Evolutionary conservation across 2,113 vertebrate species (phyloP), one percentile per base, ranked within the genome.

Genomic region (Otus sunia): DNA sequence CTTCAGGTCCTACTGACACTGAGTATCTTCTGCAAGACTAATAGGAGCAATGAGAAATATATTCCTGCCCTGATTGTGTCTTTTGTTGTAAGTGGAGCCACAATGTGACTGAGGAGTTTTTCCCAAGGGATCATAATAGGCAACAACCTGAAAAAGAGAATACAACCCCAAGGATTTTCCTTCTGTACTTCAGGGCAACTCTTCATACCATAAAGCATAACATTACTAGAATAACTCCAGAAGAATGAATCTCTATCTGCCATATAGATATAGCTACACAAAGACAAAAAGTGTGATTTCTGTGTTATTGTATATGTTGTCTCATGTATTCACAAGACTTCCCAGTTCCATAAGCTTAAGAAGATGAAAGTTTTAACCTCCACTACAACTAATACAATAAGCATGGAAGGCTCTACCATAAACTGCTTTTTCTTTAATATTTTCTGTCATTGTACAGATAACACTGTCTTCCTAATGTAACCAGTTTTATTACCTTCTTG

Each of bases 391-490:
- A 55, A 69, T 77, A 49, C 29, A 88, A 37, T 72, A 73, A 74
- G 18, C 60, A 26, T 41, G 39, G 32, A 60, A 77, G 39, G 27
- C 36, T 59, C 47, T 22, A 55, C 56, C 47, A 56, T 71, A 74
- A 91, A 74, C 67, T 59, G 56, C 36, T 49, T 95, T 88, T 88
- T 88, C 86, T 92, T 92, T 94, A 86, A 76, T 13, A 66, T 84
- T 81, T 80, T 23, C 76, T 91, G 49, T 88, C 77, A 53, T 26
- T 30, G 16, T 49, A 34, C 25, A 76, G 49, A 29, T 87, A 91
- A 94, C 89, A 81, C 79, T 78, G 26, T 75, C 77, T 87, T 64
- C 27, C 80, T 92, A 87, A 89, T 82, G 76, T 56, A 95, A 91
- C 56, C 47, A 71, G 37, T 64, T 95, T 72, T 82, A 87, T 90